phyloP scores from a whole-genome alignment of 2,113 vertebrate species.

The Haemorhous mexicanus region DNA sequence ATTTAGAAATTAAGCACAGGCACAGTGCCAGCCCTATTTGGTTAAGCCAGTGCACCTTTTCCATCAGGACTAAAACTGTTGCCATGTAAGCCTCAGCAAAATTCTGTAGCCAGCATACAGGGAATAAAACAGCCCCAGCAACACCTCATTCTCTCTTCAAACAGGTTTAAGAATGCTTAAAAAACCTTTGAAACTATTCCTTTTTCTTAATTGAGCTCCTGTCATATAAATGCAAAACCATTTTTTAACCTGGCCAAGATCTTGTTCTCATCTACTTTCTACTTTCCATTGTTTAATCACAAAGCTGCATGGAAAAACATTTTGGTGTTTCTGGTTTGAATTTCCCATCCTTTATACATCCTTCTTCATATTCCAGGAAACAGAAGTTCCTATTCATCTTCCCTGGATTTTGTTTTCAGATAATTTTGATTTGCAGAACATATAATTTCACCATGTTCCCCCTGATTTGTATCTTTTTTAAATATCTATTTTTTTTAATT shows the following conservation, averaged over 20 bases:
- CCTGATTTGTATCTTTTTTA: neutral
- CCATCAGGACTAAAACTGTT: neutral
- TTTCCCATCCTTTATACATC: neutral
- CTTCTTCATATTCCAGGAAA: neutral
- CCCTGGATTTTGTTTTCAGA: neutral
- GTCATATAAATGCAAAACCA: neutral
- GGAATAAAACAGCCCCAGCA: neutral
- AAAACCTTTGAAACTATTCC: neutral
- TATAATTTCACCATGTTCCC: neutral
- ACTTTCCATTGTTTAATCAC: neutral
- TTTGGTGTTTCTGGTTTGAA: neutral
- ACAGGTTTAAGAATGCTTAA: neutral
- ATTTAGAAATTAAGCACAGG: neutral
- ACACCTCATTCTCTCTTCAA: neutral
- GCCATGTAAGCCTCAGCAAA: neutral
- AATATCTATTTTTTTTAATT: neutral
- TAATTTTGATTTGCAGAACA: neutral
- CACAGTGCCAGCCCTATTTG: neutral
- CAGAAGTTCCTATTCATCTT: neutral
- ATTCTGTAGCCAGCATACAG: neutral
- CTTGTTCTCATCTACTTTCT: neutral
- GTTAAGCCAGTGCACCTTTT: neutral
- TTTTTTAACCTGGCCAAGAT: neutral
- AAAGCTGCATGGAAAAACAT: neutral
- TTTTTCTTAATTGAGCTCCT: neutral